Evolutionary conservation across 2,113 vertebrate species (phyloP).

Genomic region (Suncus etruscus): DNA sequence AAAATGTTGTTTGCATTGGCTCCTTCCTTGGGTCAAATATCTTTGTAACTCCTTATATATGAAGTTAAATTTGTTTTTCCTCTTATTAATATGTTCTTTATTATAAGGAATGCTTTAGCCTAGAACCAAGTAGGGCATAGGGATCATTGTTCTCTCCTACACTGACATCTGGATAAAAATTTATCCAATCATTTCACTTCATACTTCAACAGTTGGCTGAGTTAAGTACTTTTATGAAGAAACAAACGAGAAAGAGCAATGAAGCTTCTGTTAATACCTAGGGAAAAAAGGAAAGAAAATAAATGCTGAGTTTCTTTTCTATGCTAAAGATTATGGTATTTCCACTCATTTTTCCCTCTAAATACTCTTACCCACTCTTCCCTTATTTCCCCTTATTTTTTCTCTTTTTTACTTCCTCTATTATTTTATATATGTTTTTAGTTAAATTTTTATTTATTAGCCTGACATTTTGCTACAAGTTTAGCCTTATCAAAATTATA

Average conservation of each 20-base stretch:
- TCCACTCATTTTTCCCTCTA: neutral
- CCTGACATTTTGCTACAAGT: neutral
- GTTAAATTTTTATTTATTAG: neutral
- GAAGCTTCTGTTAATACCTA: neutral
- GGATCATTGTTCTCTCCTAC: neutral
- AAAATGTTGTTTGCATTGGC: neutral
- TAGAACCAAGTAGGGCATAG: neutral
- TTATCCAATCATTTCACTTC: neutral
- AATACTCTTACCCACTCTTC: too few relatives aligned
- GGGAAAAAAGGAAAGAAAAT: neutral
- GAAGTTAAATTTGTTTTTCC: neutral
- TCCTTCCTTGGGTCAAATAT: neutral
- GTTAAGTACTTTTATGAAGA: neutral
- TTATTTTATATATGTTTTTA: neutral
- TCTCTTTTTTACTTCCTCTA: neutral
- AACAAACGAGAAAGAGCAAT: neutral
- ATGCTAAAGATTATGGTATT: neutral
- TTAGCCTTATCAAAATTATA: neutral
- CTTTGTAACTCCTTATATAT: neutral
- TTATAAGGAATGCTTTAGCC: neutral
- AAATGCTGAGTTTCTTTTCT: neutral
- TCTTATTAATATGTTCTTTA: neutral
- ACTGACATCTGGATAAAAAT: constrained; percentile 31
- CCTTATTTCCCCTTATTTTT: neutral
- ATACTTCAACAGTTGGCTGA: neutral